Conservation (phyloP, 2,113 vertebrate genomes). For the Strigops habroptila region DNA sequence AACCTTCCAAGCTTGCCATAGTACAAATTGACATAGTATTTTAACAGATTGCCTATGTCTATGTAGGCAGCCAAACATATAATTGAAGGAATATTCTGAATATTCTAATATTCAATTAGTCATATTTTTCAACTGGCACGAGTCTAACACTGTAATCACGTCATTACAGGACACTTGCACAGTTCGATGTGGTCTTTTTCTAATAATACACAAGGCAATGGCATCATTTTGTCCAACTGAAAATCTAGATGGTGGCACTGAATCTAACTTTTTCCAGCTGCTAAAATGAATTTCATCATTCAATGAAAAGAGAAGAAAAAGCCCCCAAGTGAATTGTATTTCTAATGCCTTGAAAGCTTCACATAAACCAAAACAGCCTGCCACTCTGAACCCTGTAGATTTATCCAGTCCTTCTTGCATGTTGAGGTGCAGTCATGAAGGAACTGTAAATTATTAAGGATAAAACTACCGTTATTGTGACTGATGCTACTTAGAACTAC, state of each 20-base stretch:
- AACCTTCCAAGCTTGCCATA: not conserved
- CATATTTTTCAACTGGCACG: constrained; percentile 20
- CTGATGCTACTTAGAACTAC: not conserved
- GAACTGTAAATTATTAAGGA: not conserved
- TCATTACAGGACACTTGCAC: constrained; percentile 38
- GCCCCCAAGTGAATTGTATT: not conserved
- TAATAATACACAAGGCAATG: constrained; percentile 42
- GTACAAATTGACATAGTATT: not conserved
- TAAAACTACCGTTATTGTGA: not conserved
- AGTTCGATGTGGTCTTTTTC: constrained; percentile 54
- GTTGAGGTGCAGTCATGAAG: not conserved
- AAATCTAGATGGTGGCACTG: not conserved
- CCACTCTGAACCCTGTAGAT: not conserved
- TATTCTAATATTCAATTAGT: constrained; percentile 63
- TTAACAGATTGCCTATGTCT: not conserved
- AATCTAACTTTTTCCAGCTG: constrained; percentile 21
- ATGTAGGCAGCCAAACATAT: constrained; percentile 10
- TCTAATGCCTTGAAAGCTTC: not conserved
- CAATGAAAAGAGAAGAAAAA: not conserved
- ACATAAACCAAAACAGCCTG: not conserved
- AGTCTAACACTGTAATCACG: constrained; percentile 34
- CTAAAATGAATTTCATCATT: not conserved
- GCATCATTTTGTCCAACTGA: constrained; percentile 47
- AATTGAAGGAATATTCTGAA: constrained; percentile 50
- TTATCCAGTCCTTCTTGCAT: not conserved